phyloP scores from a whole-genome alignment of 2,888 invertebrate species.

The Tetramorium bicarinatum region DNA sequence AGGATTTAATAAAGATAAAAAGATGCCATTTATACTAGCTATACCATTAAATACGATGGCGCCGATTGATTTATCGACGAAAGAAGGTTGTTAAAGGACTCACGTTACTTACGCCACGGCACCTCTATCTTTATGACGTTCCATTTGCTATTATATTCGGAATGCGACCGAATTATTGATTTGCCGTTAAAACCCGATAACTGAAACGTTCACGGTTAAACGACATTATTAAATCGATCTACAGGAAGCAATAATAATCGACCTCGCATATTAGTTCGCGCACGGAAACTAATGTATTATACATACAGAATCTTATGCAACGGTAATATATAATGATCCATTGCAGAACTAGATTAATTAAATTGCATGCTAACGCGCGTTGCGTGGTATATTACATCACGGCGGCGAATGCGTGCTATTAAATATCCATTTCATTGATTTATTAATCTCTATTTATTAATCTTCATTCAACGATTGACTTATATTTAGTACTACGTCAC shows the following conservation, averaged over 20 bases:
- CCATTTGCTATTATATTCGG: slow-evolving; percentile 39
- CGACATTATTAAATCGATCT: slow-evolving; percentile 44
- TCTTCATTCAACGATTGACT: neutral
- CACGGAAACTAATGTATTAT: neutral
- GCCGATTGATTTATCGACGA: slow-evolving; percentile 45
- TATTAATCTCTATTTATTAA: slow-evolving; percentile 29
- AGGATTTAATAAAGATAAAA: slow-evolving; percentile 43
- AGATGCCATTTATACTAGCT: slow-evolving; percentile 27
- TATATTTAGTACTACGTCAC: neutral
- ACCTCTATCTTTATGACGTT: slow-evolving; percentile 35
- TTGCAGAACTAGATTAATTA: slow-evolving; percentile 34
- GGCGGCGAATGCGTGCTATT: neutral
- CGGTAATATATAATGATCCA: slow-evolving; percentile 22
- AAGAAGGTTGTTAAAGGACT: slow-evolving; percentile 29
- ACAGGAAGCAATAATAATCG: slow-evolving; percentile 40
- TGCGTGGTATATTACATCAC: neutral
- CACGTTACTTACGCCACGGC: slow-evolving; percentile 38
- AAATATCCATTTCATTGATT: slow-evolving; percentile 16
- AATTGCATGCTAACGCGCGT: slow-evolving; percentile 1
- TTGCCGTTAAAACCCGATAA: slow-evolving; percentile 39
- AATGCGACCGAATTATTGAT: slow-evolving; percentile 45
- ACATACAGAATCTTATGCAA: slow-evolving; percentile 2
- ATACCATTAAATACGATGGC: slow-evolving; percentile 27
- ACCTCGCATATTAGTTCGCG: slow-evolving; percentile 20
- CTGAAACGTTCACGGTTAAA: slow-evolving; percentile 24